Percentiles rank a stretch among this genome's conserved stretches.
phyloP scores from a whole-genome alignment of 2,888 invertebrate genomes.

The Drosophila emarginata region DNA sequence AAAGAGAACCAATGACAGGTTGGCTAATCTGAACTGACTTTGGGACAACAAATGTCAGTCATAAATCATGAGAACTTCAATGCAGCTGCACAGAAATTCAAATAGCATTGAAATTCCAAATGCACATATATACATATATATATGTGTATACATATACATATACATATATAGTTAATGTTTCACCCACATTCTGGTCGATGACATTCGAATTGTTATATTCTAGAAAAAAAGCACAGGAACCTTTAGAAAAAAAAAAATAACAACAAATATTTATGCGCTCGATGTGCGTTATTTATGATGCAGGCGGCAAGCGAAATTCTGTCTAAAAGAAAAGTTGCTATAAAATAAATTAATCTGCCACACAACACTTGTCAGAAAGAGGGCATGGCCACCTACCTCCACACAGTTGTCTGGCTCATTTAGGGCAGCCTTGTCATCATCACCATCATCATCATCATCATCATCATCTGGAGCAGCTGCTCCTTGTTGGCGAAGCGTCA shows the following conservation, averaged over 20 bases:
- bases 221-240: background rate
- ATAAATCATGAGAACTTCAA: slow-evolving; percentile 42
- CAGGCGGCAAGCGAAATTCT: slow-evolving; percentile 18
- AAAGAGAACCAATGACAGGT: background rate
- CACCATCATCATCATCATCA: slow-evolving; percentile 38
- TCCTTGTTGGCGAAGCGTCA: slow-evolving; percentile 20
- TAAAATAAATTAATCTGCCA: slow-evolving; percentile 67
- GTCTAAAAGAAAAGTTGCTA: slow-evolving; percentile 41
- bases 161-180: slow-evolving; percentile 35
- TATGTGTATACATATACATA: background rate
- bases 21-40: background rate
- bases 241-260: slow-evolving; percentile 8
- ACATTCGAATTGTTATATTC: background rate
- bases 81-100: slow-evolving; percentile 5
- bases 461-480: slow-evolving; percentile 38
- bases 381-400: slow-evolving; percentile 18
- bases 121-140: slow-evolving; percentile 31
- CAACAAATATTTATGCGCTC: slow-evolving; percentile 44
- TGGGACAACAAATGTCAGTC: slow-evolving; percentile 20
- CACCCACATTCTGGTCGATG: slow-evolving; percentile 31
- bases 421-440: slow-evolving; percentile 21
- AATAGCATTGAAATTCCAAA: slow-evolving; percentile 42
- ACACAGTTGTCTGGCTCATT: slow-evolving; percentile 31
- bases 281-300: slow-evolving; percentile 54
- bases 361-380: slow-evolving; percentile 45